Evolutionary conservation across 2,888 invertebrate species (phyloP), one percentile per base, ranked within the genome.

Genomic region (Phyllotreta cruciferae): DNA sequence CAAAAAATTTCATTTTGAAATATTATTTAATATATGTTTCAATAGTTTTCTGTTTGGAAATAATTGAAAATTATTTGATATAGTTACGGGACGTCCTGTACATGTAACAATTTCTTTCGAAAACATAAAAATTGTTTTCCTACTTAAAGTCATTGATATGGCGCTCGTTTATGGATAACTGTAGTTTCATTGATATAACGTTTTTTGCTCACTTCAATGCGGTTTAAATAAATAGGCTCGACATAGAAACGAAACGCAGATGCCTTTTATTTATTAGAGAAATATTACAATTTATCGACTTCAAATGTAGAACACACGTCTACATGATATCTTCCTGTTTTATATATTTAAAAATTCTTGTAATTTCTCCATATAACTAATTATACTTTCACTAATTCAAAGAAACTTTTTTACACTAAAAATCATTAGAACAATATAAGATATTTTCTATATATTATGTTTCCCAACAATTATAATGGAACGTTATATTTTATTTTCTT

Each of bases 81-180:
- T 24, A 24, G 24, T 24, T 24, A 24, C 4, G 24, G 24, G 24
- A 24, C 24, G 24, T 24, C 24, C 24, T 24, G 24, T 24, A 24
- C 4, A 24, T 49, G 49, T 49, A 35, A 37, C 52, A 14, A 13
- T 52, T 52, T 52, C 13, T 52, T 52, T 52, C 10, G 52, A 52
- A 52, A 44, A 52, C 52, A 37, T 52, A 34, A 52, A 52, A 52
- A 52, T 52, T 52, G 52, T 2, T 52, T 52, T 52, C 52, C 52
- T 52, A 52, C 38, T 52, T 52, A 52, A 6, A 52, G 37, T 50
- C 9, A 14, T 50, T 50, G 10, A 37, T 50, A 35, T 36, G n/a
- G 36, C 38, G 38, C 13, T 37, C 37, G 38, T 37, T 37, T 37
- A 14, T 10, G 37, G 7, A 52, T 52, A 52, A 52, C 52, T 52